Conservation (phyloP, 2,888 invertebrate genomes). For the Dynastes tityus region DNA sequence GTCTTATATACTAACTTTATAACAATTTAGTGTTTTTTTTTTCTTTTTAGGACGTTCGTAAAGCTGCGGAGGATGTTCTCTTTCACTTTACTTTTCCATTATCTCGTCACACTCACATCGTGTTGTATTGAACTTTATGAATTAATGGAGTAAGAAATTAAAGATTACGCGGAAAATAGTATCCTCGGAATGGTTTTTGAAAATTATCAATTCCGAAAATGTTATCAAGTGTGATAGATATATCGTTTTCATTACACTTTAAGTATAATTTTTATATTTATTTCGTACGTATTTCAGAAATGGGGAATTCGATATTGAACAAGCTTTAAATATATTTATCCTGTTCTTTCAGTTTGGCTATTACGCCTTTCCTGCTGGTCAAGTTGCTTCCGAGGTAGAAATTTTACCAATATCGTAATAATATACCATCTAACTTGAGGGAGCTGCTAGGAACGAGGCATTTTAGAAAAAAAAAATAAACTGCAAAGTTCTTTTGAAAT, state of each 20-base stretch:
- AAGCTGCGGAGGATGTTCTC: conserved; percentile 9
- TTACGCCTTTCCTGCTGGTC: neutral
- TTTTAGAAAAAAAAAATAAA: too few relatives aligned
- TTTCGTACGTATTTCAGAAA: neutral
- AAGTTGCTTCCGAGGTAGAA: neutral
- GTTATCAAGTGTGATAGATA: too few relatives aligned
- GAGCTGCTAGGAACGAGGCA: too few relatives aligned
- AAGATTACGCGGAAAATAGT: too few relatives aligned
- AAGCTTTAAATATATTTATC: neutral
- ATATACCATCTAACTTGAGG: too few relatives aligned
- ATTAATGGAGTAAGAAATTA: conserved; percentile 19
- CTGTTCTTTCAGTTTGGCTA: neutral
- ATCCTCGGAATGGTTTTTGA: too few relatives aligned
- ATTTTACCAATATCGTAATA: neutral
- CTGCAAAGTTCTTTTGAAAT: too few relatives aligned
- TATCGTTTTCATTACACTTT: too few relatives aligned
- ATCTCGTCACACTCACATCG: neutral
- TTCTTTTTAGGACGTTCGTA: neutral
- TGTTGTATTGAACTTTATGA: conserved; percentile 7
- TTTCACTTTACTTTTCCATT: conserved; percentile 24
- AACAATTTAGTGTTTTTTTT: too few relatives aligned
- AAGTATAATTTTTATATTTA: neutral
- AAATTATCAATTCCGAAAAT: too few relatives aligned
- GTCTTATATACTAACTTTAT: too few relatives aligned
- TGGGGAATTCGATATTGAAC: neutral